Conservation (phyloP, 2,113 vertebrate genomes). For the Copsychus sechellarum region DNA sequence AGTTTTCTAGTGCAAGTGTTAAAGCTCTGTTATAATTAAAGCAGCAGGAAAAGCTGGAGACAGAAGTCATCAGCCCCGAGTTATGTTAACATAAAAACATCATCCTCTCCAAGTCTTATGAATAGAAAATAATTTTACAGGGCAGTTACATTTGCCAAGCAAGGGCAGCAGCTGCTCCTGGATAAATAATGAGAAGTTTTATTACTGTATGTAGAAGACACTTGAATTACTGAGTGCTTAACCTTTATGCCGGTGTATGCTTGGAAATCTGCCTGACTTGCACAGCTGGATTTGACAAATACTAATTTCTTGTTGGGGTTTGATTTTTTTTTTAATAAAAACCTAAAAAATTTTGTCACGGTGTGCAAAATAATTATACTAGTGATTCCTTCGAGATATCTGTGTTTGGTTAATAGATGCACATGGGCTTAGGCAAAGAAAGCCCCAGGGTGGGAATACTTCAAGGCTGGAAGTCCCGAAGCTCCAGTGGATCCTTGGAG, state of each 20-base stretch:
- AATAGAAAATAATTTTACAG: slow-evolving; percentile 39
- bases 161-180: slow-evolving; percentile 21
- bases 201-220: not conserved
- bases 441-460: not conserved
- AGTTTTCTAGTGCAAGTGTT: not conserved
- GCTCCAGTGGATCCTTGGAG: not conserved
- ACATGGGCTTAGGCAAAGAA: not conserved
- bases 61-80: not conserved
- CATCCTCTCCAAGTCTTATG: not conserved
- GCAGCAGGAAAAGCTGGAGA: slow-evolving; percentile 13
- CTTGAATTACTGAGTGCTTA: not conserved
- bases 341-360: not conserved
- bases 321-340: not conserved
- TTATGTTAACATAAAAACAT: slow-evolving; percentile 17
- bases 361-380: not conserved
- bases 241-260: not conserved
- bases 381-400: not conserved
- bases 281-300: slow-evolving; percentile 12
- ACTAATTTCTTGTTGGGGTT: not conserved
- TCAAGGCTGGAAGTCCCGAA: not conserved
- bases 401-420: not conserved
- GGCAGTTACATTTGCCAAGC: not conserved
- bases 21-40: slow-evolving; percentile 16
- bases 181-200: not conserved
- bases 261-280: slow-evolving; percentile 33